Evolutionary conservation across 1,140 invertebrate genomes (phyloP).

Genomic region (Drosophila ironensis): DNA sequence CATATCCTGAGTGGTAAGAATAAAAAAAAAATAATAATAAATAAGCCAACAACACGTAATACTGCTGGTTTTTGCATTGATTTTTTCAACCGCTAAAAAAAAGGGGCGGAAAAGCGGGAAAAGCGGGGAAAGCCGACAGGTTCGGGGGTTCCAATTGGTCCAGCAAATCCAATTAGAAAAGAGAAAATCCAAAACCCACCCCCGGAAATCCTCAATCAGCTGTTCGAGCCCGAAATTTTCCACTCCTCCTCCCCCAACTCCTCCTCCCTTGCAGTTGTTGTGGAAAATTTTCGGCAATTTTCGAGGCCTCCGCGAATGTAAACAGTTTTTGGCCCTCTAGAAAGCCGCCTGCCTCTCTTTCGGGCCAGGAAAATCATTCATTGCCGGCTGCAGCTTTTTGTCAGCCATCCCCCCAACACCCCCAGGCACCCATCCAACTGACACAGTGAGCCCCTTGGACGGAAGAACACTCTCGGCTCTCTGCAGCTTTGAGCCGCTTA

Average conservation of each 20-base stretch:
- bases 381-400: background rate
- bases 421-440: conserved; percentile 30
- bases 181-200: conserved; percentile 18
- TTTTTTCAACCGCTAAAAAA: too few relatives aligned
- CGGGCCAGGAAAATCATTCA: background rate
- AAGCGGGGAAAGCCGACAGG: conserved; percentile 1
- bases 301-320: conserved; percentile 8
- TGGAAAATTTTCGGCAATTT: conserved; percentile 38
- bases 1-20: conserved; percentile 34
- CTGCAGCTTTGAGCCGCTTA: conserved; percentile 51
- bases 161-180: conserved; percentile 52
- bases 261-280: background rate
- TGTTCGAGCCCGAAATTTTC: conserved; percentile 52
- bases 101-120: too few relatives aligned
- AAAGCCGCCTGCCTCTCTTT: conserved; percentile 38
- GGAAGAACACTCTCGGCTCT: conserved; percentile 3
- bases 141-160: conserved; percentile 51
- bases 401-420: background rate
- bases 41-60: too few relatives aligned
- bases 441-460: conserved; percentile 30
- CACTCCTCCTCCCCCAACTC: too few relatives aligned
- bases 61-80: conserved; percentile 74
- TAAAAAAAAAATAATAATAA: conserved; percentile 23
- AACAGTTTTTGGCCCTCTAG: conserved; percentile 2
- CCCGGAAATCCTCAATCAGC: conserved; percentile 27